Base-by-base conservation (phyloP, 2,113 vertebrate genomes). In the Nansenia antarctica region DNA sequence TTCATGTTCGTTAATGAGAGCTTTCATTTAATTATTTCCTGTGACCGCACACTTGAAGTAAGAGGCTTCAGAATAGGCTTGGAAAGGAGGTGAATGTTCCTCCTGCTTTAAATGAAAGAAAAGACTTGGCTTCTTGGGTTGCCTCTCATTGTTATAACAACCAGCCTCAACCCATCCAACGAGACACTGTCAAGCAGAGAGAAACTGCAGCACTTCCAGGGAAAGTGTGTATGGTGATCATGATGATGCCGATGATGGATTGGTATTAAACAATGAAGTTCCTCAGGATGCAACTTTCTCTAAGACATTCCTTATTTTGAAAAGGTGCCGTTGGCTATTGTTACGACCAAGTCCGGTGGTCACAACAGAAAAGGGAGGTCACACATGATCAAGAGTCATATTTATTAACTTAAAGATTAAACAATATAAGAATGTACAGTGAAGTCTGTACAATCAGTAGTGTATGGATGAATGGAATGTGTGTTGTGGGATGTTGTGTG, bases 101-200 rank as follows among this genome's bases (percentile, higher is more conserved):
- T 55, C 54, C 65, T 73, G 24, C 53, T 60, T 24, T 26, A 34
- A 31, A 68, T 67, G 65, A 74, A 74, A 74, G 59, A 39, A 27
- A 4, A 32, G 47, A 45, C 34, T 58, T 24, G 26, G 64, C 30
- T 53, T 66, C 49, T 34, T 20, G 34, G 22, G n/a, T 34, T 31
- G 64, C 31, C 45, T 49, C 47, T 54, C 49, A 54, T 54, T 54
- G 52, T 22, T 3, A 26, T 9, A 35, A 54, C 24, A 30, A 29
- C 49, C 27, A 14, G 11, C 27, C 18, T 57, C 27, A 29, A 2
- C 26, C 9, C 9, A 18, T 6, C 24, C 54, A 29, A 57, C n/a
- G n/a, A n/a, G n/a, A 14, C 9, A 11, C 24, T 27, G 12, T 6
- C 54, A 26, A 2, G 24, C 27, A 30, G 11, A 52, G 22, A 6